phyloP scores from a whole-genome alignment of 2,113 vertebrate species.

The Mixornis gularis region DNA sequence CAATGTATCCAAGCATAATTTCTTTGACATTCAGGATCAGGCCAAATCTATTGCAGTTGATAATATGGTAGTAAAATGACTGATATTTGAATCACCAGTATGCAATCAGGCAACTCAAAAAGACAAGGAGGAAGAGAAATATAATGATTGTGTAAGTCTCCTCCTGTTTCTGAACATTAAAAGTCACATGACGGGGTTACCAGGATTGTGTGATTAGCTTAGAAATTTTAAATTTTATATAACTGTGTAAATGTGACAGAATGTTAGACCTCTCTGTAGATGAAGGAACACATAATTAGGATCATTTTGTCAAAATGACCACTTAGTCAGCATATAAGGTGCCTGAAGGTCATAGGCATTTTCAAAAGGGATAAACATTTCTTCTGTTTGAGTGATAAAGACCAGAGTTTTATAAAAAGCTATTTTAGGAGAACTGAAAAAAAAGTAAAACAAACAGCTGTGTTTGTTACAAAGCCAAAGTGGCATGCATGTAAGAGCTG shows the following conservation, averaged over 20 bases:
- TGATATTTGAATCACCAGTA: background rate
- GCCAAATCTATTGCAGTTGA: background rate
- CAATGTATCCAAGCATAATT: background rate
- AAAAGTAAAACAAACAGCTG: background rate
- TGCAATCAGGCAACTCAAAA: background rate
- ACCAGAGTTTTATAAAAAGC: background rate
- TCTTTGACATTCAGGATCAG: background rate
- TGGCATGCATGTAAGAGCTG: background rate
- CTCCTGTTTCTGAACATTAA: background rate
- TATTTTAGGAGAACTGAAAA: conserved; percentile 4
- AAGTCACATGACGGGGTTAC: background rate
- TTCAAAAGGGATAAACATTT: background rate
- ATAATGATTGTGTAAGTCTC: background rate
- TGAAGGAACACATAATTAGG: background rate
- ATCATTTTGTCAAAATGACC: background rate
- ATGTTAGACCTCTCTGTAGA: background rate
- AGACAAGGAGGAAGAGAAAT: background rate
- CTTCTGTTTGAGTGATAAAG: background rate
- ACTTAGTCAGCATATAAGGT: background rate
- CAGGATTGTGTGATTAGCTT: background rate
- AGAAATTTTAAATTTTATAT: background rate
- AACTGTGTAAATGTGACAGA: background rate
- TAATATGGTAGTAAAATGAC: background rate
- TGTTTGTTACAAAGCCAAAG: background rate
- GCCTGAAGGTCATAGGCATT: background rate